Evolutionary conservation across 2,113 vertebrate species (phyloP), one percentile per base, ranked within the genome.

Genomic region (Glaucomys volans): DNA sequence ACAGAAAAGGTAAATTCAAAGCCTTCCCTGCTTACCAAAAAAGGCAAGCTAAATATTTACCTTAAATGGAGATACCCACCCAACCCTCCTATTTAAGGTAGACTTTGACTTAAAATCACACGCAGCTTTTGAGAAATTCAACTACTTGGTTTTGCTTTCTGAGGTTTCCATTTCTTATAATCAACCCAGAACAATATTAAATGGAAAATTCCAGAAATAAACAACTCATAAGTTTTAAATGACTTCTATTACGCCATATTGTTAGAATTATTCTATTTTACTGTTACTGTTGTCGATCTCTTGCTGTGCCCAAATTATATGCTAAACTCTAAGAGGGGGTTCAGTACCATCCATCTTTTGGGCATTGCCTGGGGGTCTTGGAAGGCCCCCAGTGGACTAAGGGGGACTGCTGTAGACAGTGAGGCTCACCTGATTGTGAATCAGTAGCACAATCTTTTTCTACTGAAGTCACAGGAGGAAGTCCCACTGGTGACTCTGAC

Each of bases 81-180:
- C 59, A 32, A 8, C 47, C 52, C 12, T 77, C 5, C 52, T 52
- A 42, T 52, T 37, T n/a, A 76, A 85, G 24, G 14, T 52, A 57
- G 72, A 75, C 32, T 42, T 90, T n/a, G 42, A 79, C 57, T 69
- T 94, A 16, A 90, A 95, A 87, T 37, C 91, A 67, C 22, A n/a
- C 7, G 42, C 12, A 71, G 9, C 5, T 62, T 82, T 32, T 17
- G n/a, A 40, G 16, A 40, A 71, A 74, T 35, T 84, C 47, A 50
- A 1, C 11, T n/a, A 22, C 40, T 47, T 40, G 44, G 26, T 69
- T 80, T 64, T 75, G 10, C 32, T 59, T 30, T 59, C 74, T 69
- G 62, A 17, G 40, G 10, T 79, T 87, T 79, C 13, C 12, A 24
- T 82, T 59, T 42, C 3, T 42, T 14, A 62, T 5, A 66, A n/a